A percentile compares a stretch with the other conserved stretches of the same genome.
Conservation (phyloP, 2,797 vertebrate species). For the Pangasius djambal region DNA sequence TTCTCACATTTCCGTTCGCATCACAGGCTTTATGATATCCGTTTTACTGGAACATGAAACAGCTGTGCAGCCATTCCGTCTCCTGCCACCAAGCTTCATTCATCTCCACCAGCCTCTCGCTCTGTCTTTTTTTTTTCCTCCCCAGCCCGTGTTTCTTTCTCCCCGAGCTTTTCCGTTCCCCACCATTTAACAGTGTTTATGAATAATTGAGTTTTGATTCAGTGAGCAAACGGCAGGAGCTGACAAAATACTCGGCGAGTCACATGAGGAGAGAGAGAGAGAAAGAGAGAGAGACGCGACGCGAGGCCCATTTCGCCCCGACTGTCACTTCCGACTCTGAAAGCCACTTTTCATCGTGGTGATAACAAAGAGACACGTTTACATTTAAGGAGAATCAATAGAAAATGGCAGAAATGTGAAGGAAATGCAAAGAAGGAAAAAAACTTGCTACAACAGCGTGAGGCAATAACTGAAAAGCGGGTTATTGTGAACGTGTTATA, state of each 20-base stretch:
- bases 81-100: constrained; percentile 47
- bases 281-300: background rate
- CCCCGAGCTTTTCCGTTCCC: constrained; percentile 56
- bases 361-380: constrained; percentile 39
- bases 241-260: constrained; percentile 55
- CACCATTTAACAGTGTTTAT: constrained; percentile 61
- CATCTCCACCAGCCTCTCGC: constrained; percentile 41
- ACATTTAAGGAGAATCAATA: constrained; percentile 45
- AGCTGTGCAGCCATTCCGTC: constrained; percentile 60
- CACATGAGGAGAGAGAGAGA: constrained; percentile 30
- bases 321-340: constrained; percentile 43
- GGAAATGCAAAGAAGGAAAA: no score
- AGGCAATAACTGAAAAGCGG: constrained; percentile 14
- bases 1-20: constrained; percentile 47
- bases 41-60: constrained; percentile 58
- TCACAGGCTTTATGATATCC: constrained; percentile 51
- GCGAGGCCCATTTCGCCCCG: constrained; percentile 36
- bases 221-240: constrained; percentile 49
- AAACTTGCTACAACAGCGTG: constrained; percentile 6
- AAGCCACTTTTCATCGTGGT: constrained; percentile 34
- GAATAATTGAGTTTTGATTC: constrained; percentile 62
- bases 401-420: constrained; percentile 18
- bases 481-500: background rate
- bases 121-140: constrained; percentile 16
- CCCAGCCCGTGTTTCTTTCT: constrained; percentile 49